A percentile compares a stretch with the other conserved stretches of the same genome.
These are phyloP conservation scores for Tor tambroides DNA, from an alignment of 2,113 vertebrate genomes.

Conservation along the genomic window DNA sequence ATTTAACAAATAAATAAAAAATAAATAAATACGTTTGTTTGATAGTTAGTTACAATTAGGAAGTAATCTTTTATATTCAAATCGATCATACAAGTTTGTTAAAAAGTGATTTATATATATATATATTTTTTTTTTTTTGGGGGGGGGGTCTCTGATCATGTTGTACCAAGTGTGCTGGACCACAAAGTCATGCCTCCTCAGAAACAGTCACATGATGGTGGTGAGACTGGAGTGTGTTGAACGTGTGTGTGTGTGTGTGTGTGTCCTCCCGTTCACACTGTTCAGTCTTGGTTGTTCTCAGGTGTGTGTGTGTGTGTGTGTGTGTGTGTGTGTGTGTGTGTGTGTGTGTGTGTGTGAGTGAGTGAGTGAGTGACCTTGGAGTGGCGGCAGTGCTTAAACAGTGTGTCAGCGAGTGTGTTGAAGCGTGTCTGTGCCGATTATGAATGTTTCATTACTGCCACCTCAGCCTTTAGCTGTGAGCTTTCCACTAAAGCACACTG, in stretches of 20 bases:
- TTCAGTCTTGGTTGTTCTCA: conserved; percentile 38
- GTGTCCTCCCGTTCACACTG: conserved; percentile 1
- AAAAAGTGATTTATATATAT: no score
- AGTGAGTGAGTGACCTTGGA: conserved; percentile 77
- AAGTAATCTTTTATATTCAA: no score
- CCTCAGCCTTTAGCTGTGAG: conserved; percentile 73
- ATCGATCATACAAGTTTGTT: no score
- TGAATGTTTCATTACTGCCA: conserved; percentile 84
- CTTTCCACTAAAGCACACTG: conserved; percentile 65
- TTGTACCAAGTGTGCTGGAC: no score
- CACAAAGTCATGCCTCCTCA: no score
- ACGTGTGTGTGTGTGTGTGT: conserved; percentile 8
- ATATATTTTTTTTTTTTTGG: no score
- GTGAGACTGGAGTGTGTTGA: no score
- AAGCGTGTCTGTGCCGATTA: conserved; percentile 83
- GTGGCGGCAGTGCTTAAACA: conserved; percentile 76
- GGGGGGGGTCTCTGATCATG: no score
- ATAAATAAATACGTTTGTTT: no score
- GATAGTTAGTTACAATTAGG: no score
- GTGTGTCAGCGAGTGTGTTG: conserved; percentile 77
- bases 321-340: conserved; percentile 22
- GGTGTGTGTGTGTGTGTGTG: conserved; percentile 55
- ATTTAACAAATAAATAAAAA: no score
- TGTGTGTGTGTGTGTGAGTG: conserved; percentile 49
- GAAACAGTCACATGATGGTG: no score